Conservation (phyloP, 2,888 invertebrate species). For the Dendrolimus pini region DNA sequence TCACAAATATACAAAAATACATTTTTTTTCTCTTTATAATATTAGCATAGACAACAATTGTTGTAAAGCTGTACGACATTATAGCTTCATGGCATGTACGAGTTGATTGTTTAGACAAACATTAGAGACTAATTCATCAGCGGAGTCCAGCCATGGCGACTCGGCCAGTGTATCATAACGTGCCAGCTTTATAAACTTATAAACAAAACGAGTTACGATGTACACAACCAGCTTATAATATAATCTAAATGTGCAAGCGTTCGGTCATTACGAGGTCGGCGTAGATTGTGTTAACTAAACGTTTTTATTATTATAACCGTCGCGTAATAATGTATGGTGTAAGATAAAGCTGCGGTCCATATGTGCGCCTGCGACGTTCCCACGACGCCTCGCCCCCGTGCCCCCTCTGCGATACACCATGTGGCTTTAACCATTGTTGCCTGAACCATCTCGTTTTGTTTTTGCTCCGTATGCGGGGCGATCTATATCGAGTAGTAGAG, state of each 20-base stretch:
- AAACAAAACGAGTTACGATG: conserved; percentile 21
- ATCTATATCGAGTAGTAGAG: conserved; percentile 20
- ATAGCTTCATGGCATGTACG: neutral
- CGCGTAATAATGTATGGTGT: conserved; percentile 47
- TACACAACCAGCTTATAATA: conserved; percentile 21
- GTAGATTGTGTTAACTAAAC: conserved; percentile 56
- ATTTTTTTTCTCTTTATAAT: no score
- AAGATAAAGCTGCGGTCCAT: conserved; percentile 70
- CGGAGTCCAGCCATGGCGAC: conserved; percentile 5
- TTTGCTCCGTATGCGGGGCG: conserved; percentile 16
- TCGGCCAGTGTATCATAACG: conserved; percentile 20
- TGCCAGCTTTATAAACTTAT: conserved; percentile 10
- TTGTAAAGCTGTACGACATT: no score
- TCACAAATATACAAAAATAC: no score
- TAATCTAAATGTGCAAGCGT: conserved; percentile 45
- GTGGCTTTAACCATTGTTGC: conserved; percentile 48
- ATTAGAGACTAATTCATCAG: neutral
- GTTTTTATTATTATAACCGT: conserved; percentile 60
- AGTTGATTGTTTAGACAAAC: neutral
- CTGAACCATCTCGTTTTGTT: conserved; percentile 31
- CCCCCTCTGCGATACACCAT: conserved; percentile 42
- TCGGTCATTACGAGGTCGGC: conserved; percentile 41
- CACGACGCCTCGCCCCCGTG: conserved; percentile 44
- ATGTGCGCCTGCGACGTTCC: conserved; percentile 63
- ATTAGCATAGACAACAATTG: no score